phyloP scores from a whole-genome alignment of 1,140 invertebrate species.

The Megalonaias nervosa region DNA sequence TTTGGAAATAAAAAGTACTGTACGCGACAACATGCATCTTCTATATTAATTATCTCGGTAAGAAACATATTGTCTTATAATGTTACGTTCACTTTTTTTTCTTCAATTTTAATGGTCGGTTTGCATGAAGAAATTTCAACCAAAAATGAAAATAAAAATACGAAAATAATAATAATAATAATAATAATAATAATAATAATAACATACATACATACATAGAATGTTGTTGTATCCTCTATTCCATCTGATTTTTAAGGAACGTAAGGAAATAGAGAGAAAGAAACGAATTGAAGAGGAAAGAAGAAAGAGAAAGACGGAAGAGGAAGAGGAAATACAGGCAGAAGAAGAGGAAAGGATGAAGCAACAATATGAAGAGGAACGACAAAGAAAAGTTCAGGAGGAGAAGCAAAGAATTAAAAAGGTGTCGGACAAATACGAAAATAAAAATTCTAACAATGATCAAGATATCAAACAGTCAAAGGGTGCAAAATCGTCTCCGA shows the following conservation, averaged over 20 bases:
- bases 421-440: conserved; percentile 27
- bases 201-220: too few species aligned
- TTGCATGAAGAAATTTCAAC: too few species aligned
- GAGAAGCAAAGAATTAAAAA: conserved; percentile 28
- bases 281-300: conserved; percentile 34
- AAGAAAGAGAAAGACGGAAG: conserved; percentile 41
- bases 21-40: too few species aligned
- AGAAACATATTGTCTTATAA: too few species aligned
- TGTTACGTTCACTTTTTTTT: too few species aligned
- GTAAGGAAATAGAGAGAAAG: conserved; percentile 30
- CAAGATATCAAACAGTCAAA: neutral
- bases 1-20: too few species aligned
- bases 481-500: neutral
- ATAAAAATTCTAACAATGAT: conserved; percentile 32
- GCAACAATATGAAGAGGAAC: conserved; percentile 43
- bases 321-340: conserved; percentile 58
- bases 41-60: too few species aligned
- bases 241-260: conserved; percentile 34
- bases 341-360: conserved; percentile 41
- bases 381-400: conserved; percentile 4
- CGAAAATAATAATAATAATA: too few species aligned
- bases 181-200: too few species aligned
- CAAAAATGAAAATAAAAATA: too few species aligned
- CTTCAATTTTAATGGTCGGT: too few species aligned
- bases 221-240: neutral